phyloP scores from a whole-genome alignment of 2,113 vertebrate species.

The Microtus pennsylvanicus region DNA sequence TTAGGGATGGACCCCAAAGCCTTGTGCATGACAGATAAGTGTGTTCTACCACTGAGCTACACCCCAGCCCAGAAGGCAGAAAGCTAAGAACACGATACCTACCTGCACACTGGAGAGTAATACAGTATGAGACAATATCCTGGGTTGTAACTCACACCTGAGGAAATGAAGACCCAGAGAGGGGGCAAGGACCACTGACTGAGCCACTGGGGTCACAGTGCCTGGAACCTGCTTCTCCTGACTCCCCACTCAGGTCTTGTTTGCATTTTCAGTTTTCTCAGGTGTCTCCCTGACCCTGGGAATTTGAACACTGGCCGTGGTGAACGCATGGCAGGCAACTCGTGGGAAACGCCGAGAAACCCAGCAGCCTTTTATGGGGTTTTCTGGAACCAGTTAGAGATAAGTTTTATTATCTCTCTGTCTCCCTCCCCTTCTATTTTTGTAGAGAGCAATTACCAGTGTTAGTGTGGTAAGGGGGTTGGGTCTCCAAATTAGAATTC shows the following conservation, averaged over 20 bases:
- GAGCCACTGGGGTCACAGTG: background rate
- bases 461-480: slow-evolving; percentile 32
- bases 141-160: background rate
- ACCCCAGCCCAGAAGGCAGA: background rate
- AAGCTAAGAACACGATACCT: background rate
- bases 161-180: background rate
- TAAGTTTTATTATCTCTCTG: slow-evolving; percentile 6
- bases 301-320: background rate
- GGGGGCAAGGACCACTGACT: background rate
- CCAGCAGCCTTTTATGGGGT: background rate
- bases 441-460: background rate
- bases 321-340: background rate
- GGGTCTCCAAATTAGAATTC: slow-evolving; percentile 48
- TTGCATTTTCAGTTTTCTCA: background rate
- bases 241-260: background rate
- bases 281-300: background rate
- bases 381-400: slow-evolving; percentile 34
- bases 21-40: background rate
- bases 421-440: background rate
- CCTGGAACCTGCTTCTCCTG: background rate
- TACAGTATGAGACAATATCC: background rate
- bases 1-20: background rate
- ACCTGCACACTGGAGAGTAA: background rate
- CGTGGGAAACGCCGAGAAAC: background rate
- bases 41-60: background rate